Percentiles rank a stretch among this genome's conserved stretches.
phyloP scores from a whole-genome alignment of 2,113 vertebrate species.

The Phalacrocorax carbo region DNA sequence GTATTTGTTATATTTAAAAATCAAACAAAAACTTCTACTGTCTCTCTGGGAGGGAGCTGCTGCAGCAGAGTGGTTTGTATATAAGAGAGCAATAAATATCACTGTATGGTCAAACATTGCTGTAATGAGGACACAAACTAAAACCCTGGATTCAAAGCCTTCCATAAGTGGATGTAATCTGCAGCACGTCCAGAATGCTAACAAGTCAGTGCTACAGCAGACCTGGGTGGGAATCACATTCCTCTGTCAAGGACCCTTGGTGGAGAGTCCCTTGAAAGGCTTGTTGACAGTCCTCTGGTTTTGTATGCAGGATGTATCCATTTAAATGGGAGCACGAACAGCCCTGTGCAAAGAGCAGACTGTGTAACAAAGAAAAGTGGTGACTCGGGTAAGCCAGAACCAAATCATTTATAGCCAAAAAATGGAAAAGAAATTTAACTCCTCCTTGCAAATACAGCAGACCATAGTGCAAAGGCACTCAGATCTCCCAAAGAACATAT shows the following conservation, averaged over 20 bases:
- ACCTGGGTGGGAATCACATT: neutral
- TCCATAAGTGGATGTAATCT: neutral
- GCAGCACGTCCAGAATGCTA: neutral
- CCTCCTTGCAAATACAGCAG: neutral
- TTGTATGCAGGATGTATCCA: rapidly evolving
- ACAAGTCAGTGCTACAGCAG: neutral
- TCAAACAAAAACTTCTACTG: neutral
- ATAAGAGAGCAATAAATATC: neutral
- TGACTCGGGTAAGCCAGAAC: neutral
- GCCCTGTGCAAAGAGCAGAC: neutral
- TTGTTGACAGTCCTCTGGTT: neutral
- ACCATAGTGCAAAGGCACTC: neutral
- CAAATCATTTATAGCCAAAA: neutral
- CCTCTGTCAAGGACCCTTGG: neutral
- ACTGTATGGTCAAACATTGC: neutral
- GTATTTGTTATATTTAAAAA: neutral
- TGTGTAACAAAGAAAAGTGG: neutral
- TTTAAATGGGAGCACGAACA: neutral
- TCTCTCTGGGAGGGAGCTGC: neutral
- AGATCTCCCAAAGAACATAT: neutral
- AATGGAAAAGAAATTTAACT: neutral
- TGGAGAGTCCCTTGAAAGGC: neutral
- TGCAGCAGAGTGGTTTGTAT: neutral
- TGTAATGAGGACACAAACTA: neutral
- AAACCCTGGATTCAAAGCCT: neutral